These are phyloP conservation scores for Chalcosyrphus nemorum DNA, from an alignment of 2,888 invertebrate genomes.

Conservation along the genomic window DNA sequence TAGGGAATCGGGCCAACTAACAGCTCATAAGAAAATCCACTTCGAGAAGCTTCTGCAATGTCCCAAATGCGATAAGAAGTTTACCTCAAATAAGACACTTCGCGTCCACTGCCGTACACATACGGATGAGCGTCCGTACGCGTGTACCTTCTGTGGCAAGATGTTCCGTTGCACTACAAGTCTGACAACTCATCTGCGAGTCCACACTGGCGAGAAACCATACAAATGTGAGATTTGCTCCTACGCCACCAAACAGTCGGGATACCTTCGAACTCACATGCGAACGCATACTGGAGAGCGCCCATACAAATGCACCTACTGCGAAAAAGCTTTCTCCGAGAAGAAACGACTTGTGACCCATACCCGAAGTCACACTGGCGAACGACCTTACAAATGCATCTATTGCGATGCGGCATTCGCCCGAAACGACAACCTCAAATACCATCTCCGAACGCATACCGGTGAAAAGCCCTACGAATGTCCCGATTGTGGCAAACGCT, in stretches of 20 bases:
- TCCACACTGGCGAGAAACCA: conserved; percentile 64
- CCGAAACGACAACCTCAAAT: conserved; percentile 65
- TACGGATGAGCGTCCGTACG: conserved; percentile 65
- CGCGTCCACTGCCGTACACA: conserved; percentile 67
- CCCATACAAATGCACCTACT: conserved; percentile 57
- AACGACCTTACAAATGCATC: conserved; percentile 63
- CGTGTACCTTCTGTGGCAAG: conserved; percentile 47
- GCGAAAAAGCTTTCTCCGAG: conserved; percentile 60
- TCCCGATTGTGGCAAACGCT: conserved; percentile 57
- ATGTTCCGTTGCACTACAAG: conserved; percentile 61
- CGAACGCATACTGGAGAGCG: conserved; percentile 61
- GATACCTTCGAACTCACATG: conserved; percentile 62
- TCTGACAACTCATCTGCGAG: conserved; percentile 58
- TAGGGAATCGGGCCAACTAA: conserved; percentile 63
- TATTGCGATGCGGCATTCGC: conserved; percentile 63
- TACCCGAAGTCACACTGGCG: conserved; percentile 61
- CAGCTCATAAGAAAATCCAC: conserved; percentile 62
- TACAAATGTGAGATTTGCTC: conserved; percentile 68
- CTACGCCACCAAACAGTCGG: conserved; percentile 65
- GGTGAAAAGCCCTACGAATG: conserved; percentile 64
- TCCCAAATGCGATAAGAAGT: conserved; percentile 65
- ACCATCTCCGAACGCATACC: conserved; percentile 61
- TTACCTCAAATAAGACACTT: conserved; percentile 63
- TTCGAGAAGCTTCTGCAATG: conserved; percentile 57
- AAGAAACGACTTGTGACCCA: conserved; percentile 57